These are phyloP conservation scores for Pachydiplax longipennis DNA, from an alignment of 2,888 invertebrate genomes.

Conservation along the genomic window DNA sequence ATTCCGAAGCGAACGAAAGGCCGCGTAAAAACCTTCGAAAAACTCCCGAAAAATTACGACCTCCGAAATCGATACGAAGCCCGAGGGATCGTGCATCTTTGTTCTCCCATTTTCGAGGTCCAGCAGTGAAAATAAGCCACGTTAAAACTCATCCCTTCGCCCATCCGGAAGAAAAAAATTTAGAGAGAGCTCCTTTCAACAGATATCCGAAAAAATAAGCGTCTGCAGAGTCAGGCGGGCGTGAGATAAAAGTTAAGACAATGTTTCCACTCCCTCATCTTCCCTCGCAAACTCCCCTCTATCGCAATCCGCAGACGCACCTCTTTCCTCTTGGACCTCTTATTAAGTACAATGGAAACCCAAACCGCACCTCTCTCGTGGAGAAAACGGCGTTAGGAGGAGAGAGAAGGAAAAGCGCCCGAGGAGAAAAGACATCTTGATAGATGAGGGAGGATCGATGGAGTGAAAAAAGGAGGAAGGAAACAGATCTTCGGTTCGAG, in stretches of 20 bases:
- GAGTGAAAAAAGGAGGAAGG: background rate
- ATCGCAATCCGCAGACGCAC: background rate
- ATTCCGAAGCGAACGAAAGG: no score
- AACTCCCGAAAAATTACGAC: no score
- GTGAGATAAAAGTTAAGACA: background rate
- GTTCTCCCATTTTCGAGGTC: background rate
- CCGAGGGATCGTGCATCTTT: no score
- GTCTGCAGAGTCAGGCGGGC: background rate
- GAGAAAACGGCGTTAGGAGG: background rate
- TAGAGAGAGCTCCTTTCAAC: background rate
- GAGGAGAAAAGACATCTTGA: background rate
- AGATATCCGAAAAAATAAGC: background rate
- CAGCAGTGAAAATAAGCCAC: background rate
- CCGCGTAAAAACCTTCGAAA: no score
- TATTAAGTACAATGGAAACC: background rate
- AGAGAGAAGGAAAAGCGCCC: background rate
- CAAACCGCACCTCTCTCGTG: background rate
- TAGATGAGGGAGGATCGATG: background rate
- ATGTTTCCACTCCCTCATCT: background rate
- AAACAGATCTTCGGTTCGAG: constrained; percentile 3
- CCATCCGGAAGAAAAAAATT: background rate
- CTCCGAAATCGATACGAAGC: no score
- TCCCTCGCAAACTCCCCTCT: background rate
- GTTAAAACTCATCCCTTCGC: background rate
- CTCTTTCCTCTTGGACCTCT: background rate